Percentiles rank a stretch among this genome's conserved stretches.
Evolutionary conservation across 2,113 vertebrate genomes (phyloP).

Genomic region (Alethe castanea): DNA sequence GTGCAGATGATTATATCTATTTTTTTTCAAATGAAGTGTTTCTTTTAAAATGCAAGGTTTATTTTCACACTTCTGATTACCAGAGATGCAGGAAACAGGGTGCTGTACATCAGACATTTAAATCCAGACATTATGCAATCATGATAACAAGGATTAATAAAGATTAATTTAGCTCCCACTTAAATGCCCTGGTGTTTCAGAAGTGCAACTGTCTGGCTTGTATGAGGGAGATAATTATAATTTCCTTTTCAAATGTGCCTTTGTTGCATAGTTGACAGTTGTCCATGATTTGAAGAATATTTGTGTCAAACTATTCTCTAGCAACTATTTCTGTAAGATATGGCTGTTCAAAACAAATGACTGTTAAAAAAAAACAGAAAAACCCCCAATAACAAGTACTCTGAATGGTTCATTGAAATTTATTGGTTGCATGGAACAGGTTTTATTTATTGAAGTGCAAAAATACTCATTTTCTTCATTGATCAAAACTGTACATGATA

Average conservation of each 20-base stretch:
- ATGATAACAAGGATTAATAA: constrained; percentile 75
- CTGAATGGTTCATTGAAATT: background rate
- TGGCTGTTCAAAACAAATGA: background rate
- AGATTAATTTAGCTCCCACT: constrained; percentile 73
- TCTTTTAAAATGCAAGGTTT: constrained; percentile 72
- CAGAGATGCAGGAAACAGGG: constrained; percentile 65
- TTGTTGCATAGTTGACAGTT: background rate
- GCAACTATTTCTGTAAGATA: background rate
- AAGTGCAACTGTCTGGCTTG: background rate
- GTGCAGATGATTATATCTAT: constrained; percentile 54
- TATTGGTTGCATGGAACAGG: background rate
- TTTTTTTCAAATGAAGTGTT: constrained; percentile 58
- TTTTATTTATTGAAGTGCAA: background rate
- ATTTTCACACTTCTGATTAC: constrained; percentile 82
- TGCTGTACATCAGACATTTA: constrained; percentile 60
- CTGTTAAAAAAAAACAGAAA: background rate
- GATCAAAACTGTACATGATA: background rate
- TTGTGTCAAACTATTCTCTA: background rate
- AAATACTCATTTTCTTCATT: background rate
- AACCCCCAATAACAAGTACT: background rate
- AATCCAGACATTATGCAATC: constrained; percentile 73
- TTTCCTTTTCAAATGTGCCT: constrained; percentile 40
- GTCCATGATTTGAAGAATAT: background rate
- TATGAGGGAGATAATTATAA: constrained; percentile 30
- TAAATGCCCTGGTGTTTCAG: constrained; percentile 42